These are phyloP conservation scores for Pipistrellus pipistrellus DNA, from an alignment of 2,797 vertebrate genomes.

Conservation along the genomic window DNA sequence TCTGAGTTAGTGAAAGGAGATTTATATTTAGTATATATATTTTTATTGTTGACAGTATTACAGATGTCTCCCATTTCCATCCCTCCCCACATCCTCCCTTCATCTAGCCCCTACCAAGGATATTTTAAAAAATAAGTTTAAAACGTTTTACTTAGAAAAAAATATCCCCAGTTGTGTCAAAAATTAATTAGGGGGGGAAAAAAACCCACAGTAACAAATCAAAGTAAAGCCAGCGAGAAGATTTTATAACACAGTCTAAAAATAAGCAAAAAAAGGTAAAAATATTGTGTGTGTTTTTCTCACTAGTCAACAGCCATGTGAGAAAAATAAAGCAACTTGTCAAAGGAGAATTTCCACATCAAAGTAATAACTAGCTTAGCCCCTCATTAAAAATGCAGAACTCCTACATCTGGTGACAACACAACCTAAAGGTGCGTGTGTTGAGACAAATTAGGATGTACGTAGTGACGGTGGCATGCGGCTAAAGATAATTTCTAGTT, in stretches of 20 bases:
- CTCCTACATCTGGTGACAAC: background rate
- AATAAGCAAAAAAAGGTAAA: conserved; percentile 22
- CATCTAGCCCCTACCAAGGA: too few species aligned
- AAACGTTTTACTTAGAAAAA: conserved; percentile 1
- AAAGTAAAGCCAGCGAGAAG: background rate
- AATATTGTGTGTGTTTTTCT: background rate
- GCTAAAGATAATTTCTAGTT: background rate
- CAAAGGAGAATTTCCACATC: conserved; percentile 8
- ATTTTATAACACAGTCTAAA: conserved; percentile 20
- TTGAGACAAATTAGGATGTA: background rate
- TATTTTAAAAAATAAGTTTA: background rate
- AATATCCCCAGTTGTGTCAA: background rate
- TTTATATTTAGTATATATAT: background rate
- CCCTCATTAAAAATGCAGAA: background rate
- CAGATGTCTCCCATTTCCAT: too few species aligned
- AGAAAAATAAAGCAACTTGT: background rate
- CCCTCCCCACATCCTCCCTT: too few species aligned
- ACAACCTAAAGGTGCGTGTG: background rate
- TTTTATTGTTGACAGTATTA: too few species aligned
- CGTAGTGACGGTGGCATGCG: background rate
- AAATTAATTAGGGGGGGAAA: conserved; percentile 4
- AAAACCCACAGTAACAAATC: background rate
- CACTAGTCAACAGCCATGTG: background rate
- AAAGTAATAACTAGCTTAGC: background rate
- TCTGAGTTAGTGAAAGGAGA: conserved; percentile 30